phyloP scores from a whole-genome alignment of 2,888 invertebrate genomes.

The Caenorhabditis becei region DNA sequence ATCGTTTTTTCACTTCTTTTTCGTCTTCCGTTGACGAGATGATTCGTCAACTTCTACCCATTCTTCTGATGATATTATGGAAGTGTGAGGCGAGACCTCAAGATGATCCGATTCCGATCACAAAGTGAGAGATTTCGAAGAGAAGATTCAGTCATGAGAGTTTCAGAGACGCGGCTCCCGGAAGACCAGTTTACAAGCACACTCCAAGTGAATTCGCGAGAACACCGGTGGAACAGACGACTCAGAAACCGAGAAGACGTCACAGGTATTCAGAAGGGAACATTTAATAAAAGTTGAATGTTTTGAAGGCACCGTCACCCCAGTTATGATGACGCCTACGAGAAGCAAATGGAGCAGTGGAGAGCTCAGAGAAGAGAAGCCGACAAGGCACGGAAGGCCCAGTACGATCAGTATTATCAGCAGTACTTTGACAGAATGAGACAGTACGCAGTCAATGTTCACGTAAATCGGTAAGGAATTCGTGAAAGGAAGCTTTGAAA shows the following conservation, averaged over 20 bases:
- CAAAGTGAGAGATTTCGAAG: slow-evolving; percentile 22
- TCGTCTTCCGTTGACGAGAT: too few species aligned
- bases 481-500: neutral
- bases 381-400: slow-evolving; percentile 38
- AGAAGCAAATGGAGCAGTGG: slow-evolving; percentile 49
- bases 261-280: slow-evolving; percentile 35
- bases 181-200: slow-evolving; percentile 43
- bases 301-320: slow-evolving; percentile 47
- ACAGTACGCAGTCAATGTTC: slow-evolving; percentile 63
- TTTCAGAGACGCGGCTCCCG: slow-evolving; percentile 41
- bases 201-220: slow-evolving; percentile 34
- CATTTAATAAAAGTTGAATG: too few species aligned
- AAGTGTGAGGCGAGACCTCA: slow-evolving; percentile 33
- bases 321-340: slow-evolving; percentile 38
- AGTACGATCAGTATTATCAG: slow-evolving; percentile 65
- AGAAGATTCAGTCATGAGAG: neutral
- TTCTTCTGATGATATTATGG: slow-evolving; percentile 31
- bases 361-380: slow-evolving; percentile 46
- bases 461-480: slow-evolving; percentile 52
- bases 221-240: slow-evolving; percentile 37
- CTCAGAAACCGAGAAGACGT: slow-evolving; percentile 46
- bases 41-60: slow-evolving; percentile 29
- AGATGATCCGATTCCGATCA: slow-evolving; percentile 45
- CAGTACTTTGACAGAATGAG: slow-evolving; percentile 70
- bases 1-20: slow-evolving; percentile 2